Evolutionary conservation across 2,888 invertebrate genomes (phyloP), one percentile per base, ranked within the genome.

Genomic region (Penaeus monodon): DNA sequence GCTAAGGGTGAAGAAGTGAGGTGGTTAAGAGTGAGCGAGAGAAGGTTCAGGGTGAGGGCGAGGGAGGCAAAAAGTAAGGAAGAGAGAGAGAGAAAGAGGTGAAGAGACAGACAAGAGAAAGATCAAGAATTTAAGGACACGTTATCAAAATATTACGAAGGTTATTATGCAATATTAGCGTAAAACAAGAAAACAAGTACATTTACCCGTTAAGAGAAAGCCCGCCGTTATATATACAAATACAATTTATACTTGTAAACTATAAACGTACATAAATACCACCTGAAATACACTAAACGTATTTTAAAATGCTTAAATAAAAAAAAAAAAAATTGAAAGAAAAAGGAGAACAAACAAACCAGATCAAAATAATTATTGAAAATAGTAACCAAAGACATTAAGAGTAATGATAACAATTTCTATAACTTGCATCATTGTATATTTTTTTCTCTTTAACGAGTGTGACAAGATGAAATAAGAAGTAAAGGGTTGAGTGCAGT

Each of bases 81-180:
- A 65, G 38, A 33, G 38, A 81, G 38, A 81, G 81, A 65, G 38
- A 81, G 38, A 38, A 33, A 80, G 65, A 65, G 81, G 29, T 29
- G 44, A 68, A 66, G 44, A 38, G 38, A 65, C 33, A 81, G 44
- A 65, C 38, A 20, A 57, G 57, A 57, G 57, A 57, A 20, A 57
- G 57, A 4, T 14, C 3, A 20, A 57, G 17, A 17, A 20, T 57
- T 4, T 14, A 57, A 17, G 57, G 57, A 57, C 57, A 57, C 57
- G 57, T 2, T 57, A 57, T 57, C 57, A 57, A 57, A 57, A 57
- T 20, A 57, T 57, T 14, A 57, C 57, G 57, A 57, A 57, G 57
- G 57, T 17, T 17, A 20, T 57, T 57, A 57, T 20, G 17, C 17
- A 57, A 57, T 1, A 3, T 14, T 57, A 57, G 2, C 17, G 10